These are phyloP conservation scores for Avahi laniger DNA, from an alignment of 2,797 vertebrate genomes.

Conservation along the genomic window DNA sequence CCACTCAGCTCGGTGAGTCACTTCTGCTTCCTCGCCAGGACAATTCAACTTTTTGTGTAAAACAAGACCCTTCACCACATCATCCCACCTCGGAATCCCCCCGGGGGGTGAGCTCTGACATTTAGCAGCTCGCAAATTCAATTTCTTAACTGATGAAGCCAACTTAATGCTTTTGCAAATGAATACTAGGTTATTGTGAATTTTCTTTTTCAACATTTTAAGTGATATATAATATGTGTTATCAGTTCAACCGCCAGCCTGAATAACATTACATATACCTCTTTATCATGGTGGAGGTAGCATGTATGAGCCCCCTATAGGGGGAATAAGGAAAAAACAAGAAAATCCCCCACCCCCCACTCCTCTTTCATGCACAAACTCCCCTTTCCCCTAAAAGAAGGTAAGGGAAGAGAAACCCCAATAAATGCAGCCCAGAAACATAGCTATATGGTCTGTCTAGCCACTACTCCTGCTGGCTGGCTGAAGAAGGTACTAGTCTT, in stretches of 20 bases:
- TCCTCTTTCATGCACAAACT: not conserved
- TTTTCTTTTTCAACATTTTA: conserved; percentile 62
- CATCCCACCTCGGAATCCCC: conserved; percentile 85
- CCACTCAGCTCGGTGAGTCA: conserved; percentile 88
- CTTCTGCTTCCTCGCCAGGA: conserved; percentile 87
- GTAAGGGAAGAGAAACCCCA: not conserved
- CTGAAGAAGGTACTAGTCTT: not conserved
- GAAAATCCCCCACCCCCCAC: not conserved
- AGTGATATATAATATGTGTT: conserved; percentile 49
- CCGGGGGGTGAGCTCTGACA: conserved; percentile 85
- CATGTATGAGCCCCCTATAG: not conserved
- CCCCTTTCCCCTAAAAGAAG: not conserved
- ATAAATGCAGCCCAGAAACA: not conserved
- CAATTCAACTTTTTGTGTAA: conserved; percentile 90
- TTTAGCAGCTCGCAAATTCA: conserved; percentile 87
- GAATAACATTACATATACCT: not conserved
- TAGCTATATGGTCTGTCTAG: not conserved
- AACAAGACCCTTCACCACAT: conserved; percentile 88
- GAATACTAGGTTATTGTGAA: conserved; percentile 76
- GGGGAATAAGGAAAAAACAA: not conserved
- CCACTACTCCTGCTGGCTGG: not conserved
- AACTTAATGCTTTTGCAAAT: conserved; percentile 81
- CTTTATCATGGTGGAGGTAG: conserved; percentile 37
- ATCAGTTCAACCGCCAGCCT: conserved; percentile 44
- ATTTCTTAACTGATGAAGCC: conserved; percentile 81